Base-by-base conservation (phyloP, 2,888 invertebrate genomes). In the Torymus auratus region DNA sequence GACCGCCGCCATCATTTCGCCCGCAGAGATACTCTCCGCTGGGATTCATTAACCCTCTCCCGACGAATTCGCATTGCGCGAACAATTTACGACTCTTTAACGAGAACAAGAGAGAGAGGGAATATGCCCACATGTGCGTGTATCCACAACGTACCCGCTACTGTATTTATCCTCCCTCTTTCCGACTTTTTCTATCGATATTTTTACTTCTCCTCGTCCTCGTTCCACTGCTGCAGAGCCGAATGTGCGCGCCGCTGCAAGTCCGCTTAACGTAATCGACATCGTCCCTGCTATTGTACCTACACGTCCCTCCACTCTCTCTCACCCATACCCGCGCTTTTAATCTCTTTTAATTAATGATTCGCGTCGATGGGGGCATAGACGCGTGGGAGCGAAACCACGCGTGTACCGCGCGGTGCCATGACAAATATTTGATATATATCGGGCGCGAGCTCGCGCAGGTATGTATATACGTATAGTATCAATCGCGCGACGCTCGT, bases 301-400 rank as follows among this genome's bases (percentile, higher is more conserved):
- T 7, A 14, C 64, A 10, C 7, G 41, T 41, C 60, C 64, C 23
- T 28, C 41, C 41, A 2, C 23, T 28, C 14, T 7, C 41, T 41
- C 41, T 41, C 41, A 41, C 7, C 41, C 41, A 41, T 7, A 7
- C 5, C 41, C 41, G 5, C 41, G 56, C 58, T 73, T 81, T 81
- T 77, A 81, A 81, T 78, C 65, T 73, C 69, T 74, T 69, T 78
- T 73, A 81, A 81, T 81, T 78, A 76, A 80, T 76, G 76, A 79
- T 52, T 52, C 70, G 52, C 20, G 15, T 55, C 23, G 20, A 23
- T 41, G 41, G 23, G n/a, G 13, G 11, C 17, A 23, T 15, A n/a
- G 10, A 15, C 52, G 14, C 23, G 55, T n/a, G 69, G 41, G 41
- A 7, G 41, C 20, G 20, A 41, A 14, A 14, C 23, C 13, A 2